These are phyloP conservation scores for Synergus laeviventris DNA, from an alignment of 2,888 invertebrate species.

Conservation along the genomic window DNA sequence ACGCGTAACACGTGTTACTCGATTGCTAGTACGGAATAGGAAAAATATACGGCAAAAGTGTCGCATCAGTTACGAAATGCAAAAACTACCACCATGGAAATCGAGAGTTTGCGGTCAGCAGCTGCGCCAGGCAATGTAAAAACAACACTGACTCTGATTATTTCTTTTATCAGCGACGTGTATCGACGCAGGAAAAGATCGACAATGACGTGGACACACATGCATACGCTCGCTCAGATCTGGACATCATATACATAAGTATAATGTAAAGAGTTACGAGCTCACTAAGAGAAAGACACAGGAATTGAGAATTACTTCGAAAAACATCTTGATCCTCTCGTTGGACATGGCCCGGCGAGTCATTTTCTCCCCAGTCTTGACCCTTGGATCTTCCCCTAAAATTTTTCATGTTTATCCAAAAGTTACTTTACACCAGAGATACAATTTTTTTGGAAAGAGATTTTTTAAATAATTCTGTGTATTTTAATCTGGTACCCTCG, in stretches of 20 bases:
- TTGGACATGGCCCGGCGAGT: constrained; percentile 92
- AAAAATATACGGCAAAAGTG: constrained; percentile 23
- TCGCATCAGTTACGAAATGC: constrained; percentile 31
- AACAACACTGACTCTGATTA: background rate
- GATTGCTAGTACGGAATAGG: constrained; percentile 15
- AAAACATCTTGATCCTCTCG: constrained; percentile 95
- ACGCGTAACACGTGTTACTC: constrained; percentile 32
- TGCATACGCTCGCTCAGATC: constrained; percentile 63
- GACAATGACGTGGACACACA: constrained; percentile 67
- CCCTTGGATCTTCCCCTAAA: constrained; percentile 77
- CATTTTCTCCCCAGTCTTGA: constrained; percentile 85
- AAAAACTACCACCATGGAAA: constrained; percentile 10
- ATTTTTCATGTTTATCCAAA: constrained; percentile 50
- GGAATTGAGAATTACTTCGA: constrained; percentile 83
- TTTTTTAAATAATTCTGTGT: background rate
- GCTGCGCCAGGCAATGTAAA: background rate
- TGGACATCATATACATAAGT: constrained; percentile 52
- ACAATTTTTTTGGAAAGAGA: background rate
- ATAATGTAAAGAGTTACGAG: constrained; percentile 47
- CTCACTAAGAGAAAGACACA: constrained; percentile 46
- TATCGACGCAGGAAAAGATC: constrained; percentile 57
- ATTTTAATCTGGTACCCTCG: background rate
- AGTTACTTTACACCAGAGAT: background rate
- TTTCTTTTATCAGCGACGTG: constrained; percentile 19
- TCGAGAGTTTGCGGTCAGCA: background rate